Conservation (phyloP, 2,797 vertebrate species). For the Pteropus rufus region DNA sequence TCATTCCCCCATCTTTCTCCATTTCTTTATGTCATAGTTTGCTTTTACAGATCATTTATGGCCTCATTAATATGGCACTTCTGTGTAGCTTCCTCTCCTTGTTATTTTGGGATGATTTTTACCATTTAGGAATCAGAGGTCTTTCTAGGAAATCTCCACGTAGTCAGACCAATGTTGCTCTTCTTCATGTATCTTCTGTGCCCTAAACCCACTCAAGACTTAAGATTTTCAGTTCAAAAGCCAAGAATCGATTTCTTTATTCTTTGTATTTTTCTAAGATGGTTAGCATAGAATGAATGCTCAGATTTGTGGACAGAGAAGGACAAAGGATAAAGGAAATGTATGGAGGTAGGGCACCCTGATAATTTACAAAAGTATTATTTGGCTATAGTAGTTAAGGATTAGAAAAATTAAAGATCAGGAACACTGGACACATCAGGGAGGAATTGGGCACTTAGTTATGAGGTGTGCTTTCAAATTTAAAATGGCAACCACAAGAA, state of each 20-base stretch:
- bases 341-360: not conserved
- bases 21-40: not conserved
- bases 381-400: not conserved
- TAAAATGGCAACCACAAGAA: not conserved
- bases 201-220: not conserved
- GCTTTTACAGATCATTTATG: not conserved
- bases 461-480: not conserved
- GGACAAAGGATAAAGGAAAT: not conserved
- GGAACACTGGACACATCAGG: not conserved
- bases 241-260: not conserved
- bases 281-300: not conserved
- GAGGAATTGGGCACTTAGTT: not conserved
- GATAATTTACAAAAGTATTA: not conserved
- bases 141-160: not conserved
- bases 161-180: not conserved
- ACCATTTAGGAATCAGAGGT: not conserved
- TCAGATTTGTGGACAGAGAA: not conserved
- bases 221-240: not conserved
- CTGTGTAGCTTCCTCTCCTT: not conserved
- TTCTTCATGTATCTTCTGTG: not conserved
- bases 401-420: conserved; percentile 8
- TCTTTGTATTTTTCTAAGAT: not conserved
- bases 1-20: not conserved
- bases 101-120: conserved; percentile 1
- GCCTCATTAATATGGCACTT: not conserved